Evolutionary conservation across 2,888 invertebrate genomes (phyloP).

Genomic region (Galeruca laticollis): DNA sequence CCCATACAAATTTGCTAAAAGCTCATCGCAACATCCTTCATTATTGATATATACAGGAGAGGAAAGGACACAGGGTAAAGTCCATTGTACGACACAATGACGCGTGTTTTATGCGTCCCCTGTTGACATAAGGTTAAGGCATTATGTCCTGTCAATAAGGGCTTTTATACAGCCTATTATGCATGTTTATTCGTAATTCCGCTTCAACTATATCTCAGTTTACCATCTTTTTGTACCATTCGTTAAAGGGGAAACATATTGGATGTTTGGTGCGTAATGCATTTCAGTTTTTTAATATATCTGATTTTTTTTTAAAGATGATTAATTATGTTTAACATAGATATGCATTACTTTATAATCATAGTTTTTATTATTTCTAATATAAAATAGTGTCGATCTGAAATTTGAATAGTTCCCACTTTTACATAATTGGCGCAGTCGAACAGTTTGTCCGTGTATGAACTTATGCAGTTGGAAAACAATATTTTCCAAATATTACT

Average conservation of each 20-base stretch:
- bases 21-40: conserved; percentile 59
- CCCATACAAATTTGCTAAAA: conserved; percentile 54
- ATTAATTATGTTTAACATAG: no score
- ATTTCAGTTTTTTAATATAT: conserved; percentile 12
- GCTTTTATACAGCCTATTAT: conserved; percentile 44
- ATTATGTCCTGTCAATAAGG: conserved; percentile 53
- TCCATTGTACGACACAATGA: conserved; percentile 59
- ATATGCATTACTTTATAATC: no score
- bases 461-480: background rate
- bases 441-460: background rate
- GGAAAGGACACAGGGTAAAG: conserved; percentile 48
- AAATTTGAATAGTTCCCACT: no score
- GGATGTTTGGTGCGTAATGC: background rate
- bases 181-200: conserved; percentile 33
- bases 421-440: background rate
- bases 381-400: no score
- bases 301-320: no score
- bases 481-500: background rate
- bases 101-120: conserved; percentile 57
- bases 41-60: conserved; percentile 48
- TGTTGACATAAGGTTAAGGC: conserved; percentile 62
- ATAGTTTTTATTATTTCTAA: no score
- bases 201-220: conserved; percentile 24
- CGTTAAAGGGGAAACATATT: conserved; percentile 3
- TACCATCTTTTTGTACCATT: conserved; percentile 21